A percentile compares a stretch with the other conserved stretches of the same genome.
Conservation (phyloP, 1,140 invertebrate genomes). For the Caenorhabditis elegans region DNA sequence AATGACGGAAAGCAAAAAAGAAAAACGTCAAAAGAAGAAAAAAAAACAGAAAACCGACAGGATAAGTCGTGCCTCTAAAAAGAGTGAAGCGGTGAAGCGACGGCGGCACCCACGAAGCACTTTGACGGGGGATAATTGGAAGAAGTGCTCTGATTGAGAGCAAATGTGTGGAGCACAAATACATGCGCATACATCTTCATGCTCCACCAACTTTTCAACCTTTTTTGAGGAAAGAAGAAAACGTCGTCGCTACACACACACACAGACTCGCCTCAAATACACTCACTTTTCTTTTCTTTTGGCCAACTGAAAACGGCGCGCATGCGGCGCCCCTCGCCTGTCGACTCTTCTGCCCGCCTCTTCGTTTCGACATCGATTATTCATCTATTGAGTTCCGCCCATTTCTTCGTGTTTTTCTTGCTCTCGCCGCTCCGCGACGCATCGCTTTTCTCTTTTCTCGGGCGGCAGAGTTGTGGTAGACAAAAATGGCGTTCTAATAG, state of each 20-base stretch:
- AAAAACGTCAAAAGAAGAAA: background rate
- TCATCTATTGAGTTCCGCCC: conserved; percentile 32
- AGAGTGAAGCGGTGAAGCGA: background rate
- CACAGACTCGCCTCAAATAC: background rate
- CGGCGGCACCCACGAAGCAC: background rate
- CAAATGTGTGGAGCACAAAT: conserved; percentile 4
- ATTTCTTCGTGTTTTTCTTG: conserved; percentile 27
- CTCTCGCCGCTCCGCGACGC: background rate
- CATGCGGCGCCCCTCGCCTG: conserved; percentile 11
- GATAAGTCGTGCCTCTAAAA: background rate
- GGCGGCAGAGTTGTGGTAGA: background rate
- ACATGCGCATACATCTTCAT: background rate
- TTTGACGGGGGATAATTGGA: conserved; percentile 26
- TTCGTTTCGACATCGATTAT: conserved; percentile 32
- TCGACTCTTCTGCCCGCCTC: conserved; percentile 22
- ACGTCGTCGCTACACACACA: background rate
- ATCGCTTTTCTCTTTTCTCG: background rate
- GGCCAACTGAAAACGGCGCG: conserved; percentile 6
- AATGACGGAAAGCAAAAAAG: no score
- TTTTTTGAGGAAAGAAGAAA: conserved; percentile 16
- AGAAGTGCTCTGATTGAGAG: conserved; percentile 29
- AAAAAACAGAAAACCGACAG: conserved; percentile 19
- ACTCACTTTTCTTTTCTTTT: background rate
- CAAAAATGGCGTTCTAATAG: background rate
- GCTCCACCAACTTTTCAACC: conserved; percentile 32